Percentiles rank a stretch among this genome's conserved stretches.
Conservation (phyloP, 53 echinoderm and acorn worm genomes). For the Zoroaster sp. region DNA sequence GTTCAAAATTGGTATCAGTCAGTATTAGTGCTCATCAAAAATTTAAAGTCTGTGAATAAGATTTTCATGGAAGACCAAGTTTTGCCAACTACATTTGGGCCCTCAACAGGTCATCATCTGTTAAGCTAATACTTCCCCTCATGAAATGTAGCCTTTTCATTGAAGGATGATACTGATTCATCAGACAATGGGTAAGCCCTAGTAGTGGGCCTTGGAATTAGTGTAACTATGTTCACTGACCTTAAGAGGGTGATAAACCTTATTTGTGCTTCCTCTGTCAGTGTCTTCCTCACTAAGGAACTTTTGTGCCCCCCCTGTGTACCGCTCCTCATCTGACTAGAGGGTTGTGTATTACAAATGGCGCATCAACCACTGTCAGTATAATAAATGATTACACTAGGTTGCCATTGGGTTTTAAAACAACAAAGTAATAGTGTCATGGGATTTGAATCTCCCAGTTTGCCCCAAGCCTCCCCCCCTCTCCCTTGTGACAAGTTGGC, state of each 20-base stretch:
- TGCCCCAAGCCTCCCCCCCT: background rate
- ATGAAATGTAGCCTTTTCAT: background rate
- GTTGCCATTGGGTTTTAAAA: background rate
- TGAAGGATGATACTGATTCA: background rate
- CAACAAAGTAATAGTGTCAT: background rate
- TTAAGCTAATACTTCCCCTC: background rate
- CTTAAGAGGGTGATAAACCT: background rate
- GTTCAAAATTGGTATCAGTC: no score
- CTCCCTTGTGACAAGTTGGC: background rate
- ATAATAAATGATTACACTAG: constrained; percentile 5
- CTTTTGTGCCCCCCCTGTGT: background rate
- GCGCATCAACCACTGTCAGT: background rate
- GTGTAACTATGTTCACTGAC: background rate
- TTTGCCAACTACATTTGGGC: no score
- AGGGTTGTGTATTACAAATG: no score
- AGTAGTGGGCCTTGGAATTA: background rate
- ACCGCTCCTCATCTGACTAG: background rate
- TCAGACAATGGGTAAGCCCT: background rate
- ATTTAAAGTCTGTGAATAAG: no score
- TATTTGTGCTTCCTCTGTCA: background rate
- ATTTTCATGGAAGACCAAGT: no score
- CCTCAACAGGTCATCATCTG: background rate
- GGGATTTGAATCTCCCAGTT: background rate
- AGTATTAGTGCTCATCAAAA: no score
- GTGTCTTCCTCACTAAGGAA: background rate